Conservation (phyloP, 1,140 invertebrate species). For the Drosophila ambigua region DNA sequence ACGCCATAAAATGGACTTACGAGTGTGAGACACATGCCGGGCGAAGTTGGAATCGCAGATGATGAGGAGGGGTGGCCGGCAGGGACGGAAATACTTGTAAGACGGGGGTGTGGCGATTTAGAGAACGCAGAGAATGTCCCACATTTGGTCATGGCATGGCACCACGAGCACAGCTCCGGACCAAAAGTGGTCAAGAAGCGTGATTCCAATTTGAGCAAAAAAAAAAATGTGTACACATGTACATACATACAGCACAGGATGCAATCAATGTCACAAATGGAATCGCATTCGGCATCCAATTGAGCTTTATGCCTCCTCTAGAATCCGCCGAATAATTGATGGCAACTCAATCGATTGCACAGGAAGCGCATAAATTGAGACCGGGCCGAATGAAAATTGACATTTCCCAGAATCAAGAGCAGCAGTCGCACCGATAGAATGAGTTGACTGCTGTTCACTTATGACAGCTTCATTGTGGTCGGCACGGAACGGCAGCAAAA, state of each 20-base stretch:
- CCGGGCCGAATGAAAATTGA: slow-evolving; percentile 19
- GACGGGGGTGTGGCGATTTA: not conserved
- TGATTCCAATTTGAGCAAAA: slow-evolving; percentile 2
- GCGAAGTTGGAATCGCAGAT: not conserved
- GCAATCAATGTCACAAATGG: slow-evolving; percentile 47
- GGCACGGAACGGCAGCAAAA: not conserved
- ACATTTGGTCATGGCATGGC: slow-evolving; percentile 37
- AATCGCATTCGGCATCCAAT: slow-evolving; percentile 25
- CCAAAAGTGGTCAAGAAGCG: slow-evolving; percentile 56
- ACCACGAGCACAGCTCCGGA: not conserved
- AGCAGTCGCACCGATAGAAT: slow-evolving; percentile 1
- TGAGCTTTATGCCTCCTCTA: slow-evolving; percentile 18
- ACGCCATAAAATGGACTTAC: slow-evolving; percentile 56
- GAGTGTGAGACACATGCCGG: slow-evolving; percentile 14
- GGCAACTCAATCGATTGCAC: slow-evolving; percentile 50
- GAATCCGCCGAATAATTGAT: slow-evolving; percentile 53
- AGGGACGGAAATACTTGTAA: not conserved
- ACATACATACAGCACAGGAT: slow-evolving; percentile 39
- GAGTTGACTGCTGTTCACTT: not conserved
- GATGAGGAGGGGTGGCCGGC: too few relatives aligned
- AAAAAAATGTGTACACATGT: slow-evolving; percentile 19
- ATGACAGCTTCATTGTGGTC: slow-evolving; percentile 28
- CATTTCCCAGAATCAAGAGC: slow-evolving; percentile 19
- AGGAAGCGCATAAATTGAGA: slow-evolving; percentile 69
- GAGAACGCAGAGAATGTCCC: slow-evolving; percentile 38